A percentile compares a stretch with the other conserved stretches of the same genome.
phyloP scores from a whole-genome alignment of 2,888 invertebrate species.

The Tetranychus piercei region DNA sequence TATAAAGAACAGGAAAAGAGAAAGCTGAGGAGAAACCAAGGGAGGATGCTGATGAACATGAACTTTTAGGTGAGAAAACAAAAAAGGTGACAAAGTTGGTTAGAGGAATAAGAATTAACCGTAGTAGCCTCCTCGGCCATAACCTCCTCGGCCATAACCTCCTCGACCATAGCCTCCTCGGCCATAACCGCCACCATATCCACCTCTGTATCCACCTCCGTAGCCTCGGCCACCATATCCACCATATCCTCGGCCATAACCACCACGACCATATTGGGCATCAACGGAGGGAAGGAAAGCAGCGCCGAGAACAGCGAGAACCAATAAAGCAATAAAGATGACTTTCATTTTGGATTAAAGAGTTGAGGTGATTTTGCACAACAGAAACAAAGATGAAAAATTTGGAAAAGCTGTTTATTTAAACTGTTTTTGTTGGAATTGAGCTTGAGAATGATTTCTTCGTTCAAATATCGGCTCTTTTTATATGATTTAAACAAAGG shows the following conservation, averaged over 20 bases:
- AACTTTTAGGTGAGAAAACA: background rate
- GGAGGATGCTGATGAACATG: background rate
- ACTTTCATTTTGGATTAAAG: background rate
- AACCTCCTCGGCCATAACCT: background rate
- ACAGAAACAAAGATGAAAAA: background rate
- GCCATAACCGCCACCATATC: background rate
- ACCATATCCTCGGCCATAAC: background rate
- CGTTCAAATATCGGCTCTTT: no score
- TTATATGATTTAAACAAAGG: no score
- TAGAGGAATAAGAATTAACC: background rate
- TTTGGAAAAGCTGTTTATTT: background rate
- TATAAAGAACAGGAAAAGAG: background rate
- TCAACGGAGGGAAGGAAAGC: background rate
- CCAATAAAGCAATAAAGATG: background rate
- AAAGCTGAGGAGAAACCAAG: background rate
- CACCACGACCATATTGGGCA: background rate
- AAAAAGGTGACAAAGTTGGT: background rate
- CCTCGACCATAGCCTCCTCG: background rate
- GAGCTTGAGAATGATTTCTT: no score
- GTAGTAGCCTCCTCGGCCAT: background rate
- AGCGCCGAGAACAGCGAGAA: background rate
- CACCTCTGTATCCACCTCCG: background rate
- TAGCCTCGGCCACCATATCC: background rate
- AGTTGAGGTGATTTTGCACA: background rate
- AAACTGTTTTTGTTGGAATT: background rate